These are phyloP conservation scores for Drosophila tani DNA, from an alignment of 1,140 invertebrate genomes.

Conservation along the genomic window DNA sequence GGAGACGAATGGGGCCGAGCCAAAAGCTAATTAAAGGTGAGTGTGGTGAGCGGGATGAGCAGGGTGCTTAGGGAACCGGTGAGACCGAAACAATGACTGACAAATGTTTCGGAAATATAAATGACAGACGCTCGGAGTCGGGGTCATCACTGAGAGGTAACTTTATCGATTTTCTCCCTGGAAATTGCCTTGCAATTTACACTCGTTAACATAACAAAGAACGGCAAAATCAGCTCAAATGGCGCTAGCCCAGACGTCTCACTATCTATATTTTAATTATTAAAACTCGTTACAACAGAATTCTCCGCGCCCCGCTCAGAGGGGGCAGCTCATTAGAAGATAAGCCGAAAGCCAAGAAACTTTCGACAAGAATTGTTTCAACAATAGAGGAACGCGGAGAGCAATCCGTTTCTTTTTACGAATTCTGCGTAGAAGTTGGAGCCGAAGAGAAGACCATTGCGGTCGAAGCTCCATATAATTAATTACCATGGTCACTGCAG, in stretches of 20 bases:
- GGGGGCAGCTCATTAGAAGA: constrained; percentile 55
- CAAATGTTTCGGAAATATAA: constrained; percentile 54
- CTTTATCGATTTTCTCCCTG: constrained; percentile 21
- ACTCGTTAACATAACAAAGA: constrained; percentile 48
- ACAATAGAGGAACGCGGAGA: constrained; percentile 12
- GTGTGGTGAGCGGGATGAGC: neutral
- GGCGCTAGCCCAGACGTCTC: constrained; percentile 21
- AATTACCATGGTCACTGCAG: constrained; percentile 57
- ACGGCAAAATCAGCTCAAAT: constrained; percentile 50
- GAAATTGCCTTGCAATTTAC: constrained; percentile 31
- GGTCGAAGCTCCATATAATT: constrained; percentile 61
- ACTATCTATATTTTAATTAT: constrained; percentile 60
- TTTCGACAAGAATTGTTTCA: constrained; percentile 12
- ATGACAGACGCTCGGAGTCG: constrained; percentile 24
- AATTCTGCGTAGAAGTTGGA: constrained; percentile 30
- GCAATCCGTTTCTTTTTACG: constrained; percentile 23
- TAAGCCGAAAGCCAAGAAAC: constrained; percentile 2
- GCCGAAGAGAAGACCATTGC: constrained; percentile 11
- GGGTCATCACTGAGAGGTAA: neutral
- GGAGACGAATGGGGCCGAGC: neutral
- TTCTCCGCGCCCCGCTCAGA: constrained; percentile 23
- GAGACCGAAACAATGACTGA: constrained; percentile 9
- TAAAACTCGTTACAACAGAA: constrained; percentile 66
- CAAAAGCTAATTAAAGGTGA: constrained; percentile 55
- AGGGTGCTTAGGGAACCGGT: neutral